Base-by-base conservation (phyloP, 2,113 vertebrate species). In the Corythoichthys haematopterus region DNA sequence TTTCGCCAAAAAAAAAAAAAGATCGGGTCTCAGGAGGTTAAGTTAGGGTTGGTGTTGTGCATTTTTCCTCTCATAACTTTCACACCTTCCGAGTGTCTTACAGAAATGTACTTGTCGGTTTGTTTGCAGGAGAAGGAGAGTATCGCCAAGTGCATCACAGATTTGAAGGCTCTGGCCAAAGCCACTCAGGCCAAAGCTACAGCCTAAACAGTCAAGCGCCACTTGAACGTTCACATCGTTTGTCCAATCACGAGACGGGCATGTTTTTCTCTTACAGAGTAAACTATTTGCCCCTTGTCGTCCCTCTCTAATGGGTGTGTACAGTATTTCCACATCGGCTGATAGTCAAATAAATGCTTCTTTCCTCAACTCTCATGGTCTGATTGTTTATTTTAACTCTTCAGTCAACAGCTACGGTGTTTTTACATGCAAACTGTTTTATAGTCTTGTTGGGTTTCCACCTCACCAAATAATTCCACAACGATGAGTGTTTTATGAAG, bases 111-210 rank as follows among this genome's bases (percentile, higher is more conserved):
- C 68, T n/a, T 69, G 3, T 58, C n/a, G 59, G 20, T 76, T 46
- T 62, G 85, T 16, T 91, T 80, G 66, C 84, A 98, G 97, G 96
- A 99, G 74, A 96, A 98, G 67, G 95, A 95, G 47, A 97, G 94
- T 66, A 94, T 99, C 53, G 90, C 94, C 45, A 98, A 98, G 84
- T 99, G 96, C 87, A 96, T 98, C 75, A 13, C 91, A 65, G 96
- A 98, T 82, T 92, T 99, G 78, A 98, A 96, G 79, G 75, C 81
- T 0, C 81, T 98, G 52, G 93, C 96, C 8, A 96, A 93, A 85
- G 77, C 75, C 0, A 88, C 86, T 5, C 93, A 91, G 6, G 89
- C 91, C 16, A 77, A 74, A 7, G 86, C 89, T 28, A 64, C 78
- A 11, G 78, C 15, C 9, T 92, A 79, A 86, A 78, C 61, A 36